A percentile compares a stretch with the other conserved stretches of the same genome.
Conservation (phyloP, 2,113 vertebrate genomes). For the Murina feae region DNA sequence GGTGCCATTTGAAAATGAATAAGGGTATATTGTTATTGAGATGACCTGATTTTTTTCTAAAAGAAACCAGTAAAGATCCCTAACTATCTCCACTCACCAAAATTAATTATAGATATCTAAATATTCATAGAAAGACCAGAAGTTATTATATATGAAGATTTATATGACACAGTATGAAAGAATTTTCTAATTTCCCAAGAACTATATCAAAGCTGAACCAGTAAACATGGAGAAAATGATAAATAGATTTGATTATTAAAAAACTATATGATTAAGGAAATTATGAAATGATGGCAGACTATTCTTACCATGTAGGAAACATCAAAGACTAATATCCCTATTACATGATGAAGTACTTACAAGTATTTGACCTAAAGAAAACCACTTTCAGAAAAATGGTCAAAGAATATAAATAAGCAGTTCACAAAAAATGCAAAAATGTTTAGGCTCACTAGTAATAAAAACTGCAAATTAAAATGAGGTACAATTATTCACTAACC, state of each 20-base stretch:
- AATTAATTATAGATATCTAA: background rate
- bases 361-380: background rate
- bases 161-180: background rate
- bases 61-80: background rate
- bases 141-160: conserved; percentile 25
- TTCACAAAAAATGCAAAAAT: background rate
- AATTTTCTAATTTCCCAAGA: background rate
- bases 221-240: background rate
- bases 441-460: background rate
- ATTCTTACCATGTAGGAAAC: background rate
- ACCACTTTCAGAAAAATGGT: background rate
- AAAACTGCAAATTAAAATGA: background rate
- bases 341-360: background rate
- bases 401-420: background rate
- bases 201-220: background rate
- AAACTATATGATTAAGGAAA: background rate
- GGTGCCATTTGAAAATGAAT: conserved; percentile 3
- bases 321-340: background rate
- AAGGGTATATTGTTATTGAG: background rate
- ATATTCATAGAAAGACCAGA: background rate
- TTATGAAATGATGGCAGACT: background rate
- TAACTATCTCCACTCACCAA: background rate
- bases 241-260: background rate
- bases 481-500: background rate
- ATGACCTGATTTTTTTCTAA: background rate